Base-by-base conservation (phyloP, 2,797 vertebrate species). In the Xenentodon cancila region DNA sequence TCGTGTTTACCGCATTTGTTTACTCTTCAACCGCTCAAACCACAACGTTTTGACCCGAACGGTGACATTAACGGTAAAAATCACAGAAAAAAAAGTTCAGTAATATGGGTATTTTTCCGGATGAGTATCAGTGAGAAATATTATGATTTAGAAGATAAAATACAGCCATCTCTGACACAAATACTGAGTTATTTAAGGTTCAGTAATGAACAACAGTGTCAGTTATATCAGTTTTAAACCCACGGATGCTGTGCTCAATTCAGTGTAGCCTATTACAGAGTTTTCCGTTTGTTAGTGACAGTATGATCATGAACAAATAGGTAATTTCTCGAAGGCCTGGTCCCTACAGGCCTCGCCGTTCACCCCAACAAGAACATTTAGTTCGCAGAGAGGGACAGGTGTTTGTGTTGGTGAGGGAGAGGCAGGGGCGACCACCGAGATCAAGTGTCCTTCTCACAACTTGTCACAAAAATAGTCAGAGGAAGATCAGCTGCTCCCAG, bases 391-490 rank as follows among this genome's bases (percentile, higher is more conserved):
- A 85, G 86, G 89, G 86, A 91, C 91, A 92, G 90, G 87, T 87
- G 88, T 80, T 80, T 84, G 77, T 84, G 67, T 69, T 81, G 69
- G 53, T 45, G 65, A 47, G 62, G 17, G 60, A 40, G 69, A 47
- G 68, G 65, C 54, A 40, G 58, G 71, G 73, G 66, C 52, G 59
- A 64, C 59, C 42, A 68, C 59, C 0, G 9, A 80, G 84, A 89
- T 91, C 90, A 82, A 81, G 82, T 91, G 84, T 82, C 85, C 78
- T 75, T 73, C 76, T 69, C 59, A 78, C 81, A 80, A 82, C 77
- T 43, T 60, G 73, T 56, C 74, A 79, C 87, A 92, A 83, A 91
- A 92, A 92, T 92, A 92, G 89, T 89, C 85, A 53, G 65, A 68
- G 54, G 66, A 81, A 64, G 78, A 84, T 71, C 77, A 73, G 64